phyloP scores from a whole-genome alignment of 2,888 invertebrate genomes.

The Euphydryas editha region DNA sequence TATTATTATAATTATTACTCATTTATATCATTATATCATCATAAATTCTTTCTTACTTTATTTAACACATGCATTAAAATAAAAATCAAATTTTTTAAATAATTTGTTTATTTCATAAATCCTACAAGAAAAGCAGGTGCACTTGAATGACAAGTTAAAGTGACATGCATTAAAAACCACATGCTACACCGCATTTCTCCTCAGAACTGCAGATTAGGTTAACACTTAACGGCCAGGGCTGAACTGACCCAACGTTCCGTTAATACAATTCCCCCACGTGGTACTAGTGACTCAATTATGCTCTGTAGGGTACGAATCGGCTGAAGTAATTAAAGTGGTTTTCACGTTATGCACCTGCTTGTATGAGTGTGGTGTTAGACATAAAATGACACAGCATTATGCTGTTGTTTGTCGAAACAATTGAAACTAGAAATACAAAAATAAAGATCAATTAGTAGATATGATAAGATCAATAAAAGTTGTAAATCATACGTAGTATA shows the following conservation, averaged over 20 bases:
- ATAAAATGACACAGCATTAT: neutral
- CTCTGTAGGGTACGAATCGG: constrained; percentile 17
- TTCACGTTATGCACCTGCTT: constrained; percentile 22
- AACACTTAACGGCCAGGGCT: constrained; percentile 56
- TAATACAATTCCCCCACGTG: constrained; percentile 28
- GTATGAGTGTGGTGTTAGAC: neutral
- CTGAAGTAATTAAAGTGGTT: constrained; percentile 26
- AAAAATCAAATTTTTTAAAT: neutral
- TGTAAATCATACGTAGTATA: no score
- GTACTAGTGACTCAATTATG: constrained; percentile 30
- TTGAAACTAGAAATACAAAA: neutral
- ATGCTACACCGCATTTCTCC: constrained; percentile 51
- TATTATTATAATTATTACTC: no score
- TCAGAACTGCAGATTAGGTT: constrained; percentile 44
- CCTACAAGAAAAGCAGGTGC: neutral
- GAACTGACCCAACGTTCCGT: constrained; percentile 51
- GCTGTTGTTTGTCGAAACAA: neutral
- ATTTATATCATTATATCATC: no score
- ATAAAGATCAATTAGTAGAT: no score
- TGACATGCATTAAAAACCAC: constrained; percentile 48
- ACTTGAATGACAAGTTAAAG: constrained; percentile 1
- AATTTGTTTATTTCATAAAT: neutral
- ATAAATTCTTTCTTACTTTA: no score
- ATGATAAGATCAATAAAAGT: no score
- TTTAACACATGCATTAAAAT: no score